These are phyloP conservation scores for Heteromormyrus szaboi DNA, from an alignment of 2,797 vertebrate species.

Conservation along the genomic window DNA sequence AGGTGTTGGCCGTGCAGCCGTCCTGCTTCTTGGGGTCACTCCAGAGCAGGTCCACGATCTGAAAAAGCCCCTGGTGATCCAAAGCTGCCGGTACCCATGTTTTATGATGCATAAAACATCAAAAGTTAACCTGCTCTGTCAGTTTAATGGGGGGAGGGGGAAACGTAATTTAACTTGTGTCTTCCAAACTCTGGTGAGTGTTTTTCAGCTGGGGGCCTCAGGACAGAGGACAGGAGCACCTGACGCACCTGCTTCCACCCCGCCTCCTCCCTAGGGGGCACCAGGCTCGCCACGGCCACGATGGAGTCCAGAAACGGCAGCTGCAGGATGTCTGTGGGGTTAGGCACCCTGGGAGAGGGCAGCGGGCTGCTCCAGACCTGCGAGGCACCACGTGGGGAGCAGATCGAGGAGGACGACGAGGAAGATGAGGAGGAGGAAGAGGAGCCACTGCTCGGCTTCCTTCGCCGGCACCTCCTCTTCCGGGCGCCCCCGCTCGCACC, in stretches of 20 bases:
- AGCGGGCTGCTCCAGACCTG: slow-evolving; percentile 24
- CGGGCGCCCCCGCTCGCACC: slow-evolving; percentile 33
- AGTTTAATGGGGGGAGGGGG: not conserved
- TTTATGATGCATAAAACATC: not conserved
- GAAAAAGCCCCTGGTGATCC: not conserved
- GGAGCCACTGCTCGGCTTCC: slow-evolving; percentile 50
- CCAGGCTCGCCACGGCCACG: slow-evolving; percentile 49
- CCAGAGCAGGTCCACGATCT: slow-evolving; percentile 89
- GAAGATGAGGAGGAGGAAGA: slow-evolving; percentile 61
- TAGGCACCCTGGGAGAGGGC: slow-evolving; percentile 44
- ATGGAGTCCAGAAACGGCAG: slow-evolving; percentile 61
- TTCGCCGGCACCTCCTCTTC: slow-evolving; percentile 37
- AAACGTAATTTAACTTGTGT: not conserved
- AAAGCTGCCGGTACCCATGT: not conserved
- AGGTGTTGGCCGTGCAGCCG: slow-evolving; percentile 81
- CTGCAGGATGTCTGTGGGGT: slow-evolving; percentile 45
- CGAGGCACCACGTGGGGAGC: slow-evolving; percentile 45
- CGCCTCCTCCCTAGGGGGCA: slow-evolving; percentile 47
- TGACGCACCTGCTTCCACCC: slow-evolving; percentile 80
- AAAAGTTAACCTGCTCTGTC: not conserved
- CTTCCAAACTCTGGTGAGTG: not conserved
- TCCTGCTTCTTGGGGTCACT: slow-evolving; percentile 81
- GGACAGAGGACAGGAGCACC: not conserved
- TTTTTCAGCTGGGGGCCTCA: not conserved
- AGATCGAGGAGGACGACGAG: slow-evolving; percentile 56